These are phyloP conservation scores for Cataglyphis rosenhaueri DNA, from an alignment of 2,888 invertebrate genomes.

Conservation along the genomic window DNA sequence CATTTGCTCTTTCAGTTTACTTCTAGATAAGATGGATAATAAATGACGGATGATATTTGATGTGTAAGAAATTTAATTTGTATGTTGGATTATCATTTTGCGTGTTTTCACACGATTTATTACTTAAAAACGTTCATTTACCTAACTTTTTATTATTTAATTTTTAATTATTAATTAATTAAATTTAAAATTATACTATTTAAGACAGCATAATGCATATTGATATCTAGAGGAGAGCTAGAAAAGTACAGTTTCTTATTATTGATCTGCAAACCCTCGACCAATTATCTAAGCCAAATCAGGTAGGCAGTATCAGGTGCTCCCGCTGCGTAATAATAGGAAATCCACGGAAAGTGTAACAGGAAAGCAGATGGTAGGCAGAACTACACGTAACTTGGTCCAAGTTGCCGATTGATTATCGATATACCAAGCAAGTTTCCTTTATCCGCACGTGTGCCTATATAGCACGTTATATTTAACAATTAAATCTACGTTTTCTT, in stretches of 20 bases:
- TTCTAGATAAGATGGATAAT: not conserved
- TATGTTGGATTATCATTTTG: not conserved
- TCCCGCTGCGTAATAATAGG: slow-evolving; percentile 48
- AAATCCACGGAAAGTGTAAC: slow-evolving; percentile 52
- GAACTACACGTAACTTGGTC: slow-evolving; percentile 34
- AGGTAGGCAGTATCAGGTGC: slow-evolving; percentile 40
- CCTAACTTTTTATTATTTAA: not conserved
- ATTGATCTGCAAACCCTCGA: slow-evolving; percentile 33
- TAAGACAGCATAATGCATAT: slow-evolving; percentile 3
- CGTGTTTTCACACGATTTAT: not conserved
- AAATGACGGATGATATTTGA: not conserved
- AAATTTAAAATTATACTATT: slow-evolving; percentile 30
- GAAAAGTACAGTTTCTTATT: slow-evolving; percentile 5
- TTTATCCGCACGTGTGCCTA: not conserved
- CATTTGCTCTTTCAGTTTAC: not conserved
- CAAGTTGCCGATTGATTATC: slow-evolving; percentile 48
- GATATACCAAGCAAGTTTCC: slow-evolving; percentile 22
- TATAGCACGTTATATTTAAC: not conserved
- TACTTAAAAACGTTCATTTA: not conserved
- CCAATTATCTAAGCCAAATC: slow-evolving; percentile 22
- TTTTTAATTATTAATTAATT: slow-evolving; percentile 10
- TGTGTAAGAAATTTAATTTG: not conserved
- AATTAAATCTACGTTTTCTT: slow-evolving; percentile 5
- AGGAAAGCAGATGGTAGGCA: slow-evolving; percentile 43
- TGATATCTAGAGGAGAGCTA: not conserved